Percentiles rank a stretch among this genome's conserved stretches.
phyloP scores from a whole-genome alignment of 92 coral and sea anemone genomes.

The Virgularia gustaviana region DNA sequence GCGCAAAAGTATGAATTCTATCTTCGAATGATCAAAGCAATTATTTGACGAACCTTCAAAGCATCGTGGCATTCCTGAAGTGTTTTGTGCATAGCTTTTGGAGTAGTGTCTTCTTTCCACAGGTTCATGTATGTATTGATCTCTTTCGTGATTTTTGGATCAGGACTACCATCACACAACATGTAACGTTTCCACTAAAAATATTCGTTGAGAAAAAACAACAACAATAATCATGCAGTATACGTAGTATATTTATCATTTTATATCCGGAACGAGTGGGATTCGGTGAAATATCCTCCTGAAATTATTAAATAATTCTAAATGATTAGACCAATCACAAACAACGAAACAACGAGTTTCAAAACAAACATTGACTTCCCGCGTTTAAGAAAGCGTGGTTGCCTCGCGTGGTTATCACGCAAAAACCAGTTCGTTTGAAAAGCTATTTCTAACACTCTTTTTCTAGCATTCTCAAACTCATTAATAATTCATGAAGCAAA shows the following conservation, averaged over 20 bases:
- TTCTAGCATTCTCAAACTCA: too few species aligned
- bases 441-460: too few species aligned
- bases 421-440: too few species aligned
- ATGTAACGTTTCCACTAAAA: conserved; percentile 84
- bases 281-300: too few species aligned
- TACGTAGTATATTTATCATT: not conserved
- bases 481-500: too few species aligned
- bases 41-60: too few species aligned
- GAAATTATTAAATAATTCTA: not conserved
- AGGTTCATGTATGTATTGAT: conserved; percentile 87
- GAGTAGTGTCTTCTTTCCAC: conserved; percentile 64
- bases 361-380: too few species aligned
- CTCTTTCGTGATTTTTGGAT: conserved; percentile 70
- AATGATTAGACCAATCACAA: not conserved
- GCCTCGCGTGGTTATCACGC: too few species aligned
- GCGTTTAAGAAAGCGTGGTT: too few species aligned
- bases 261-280: not conserved
- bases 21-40: too few species aligned
- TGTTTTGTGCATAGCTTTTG: conserved; percentile 53
- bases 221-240: not conserved
- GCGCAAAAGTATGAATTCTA: not conserved
- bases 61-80: conserved; percentile 74
- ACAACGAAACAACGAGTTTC: too few species aligned
- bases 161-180: conserved; percentile 97
- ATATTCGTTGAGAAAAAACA: not conserved